These are phyloP conservation scores for Vollenhovia emeryi DNA, from an alignment of 1,140 invertebrate species.

Conservation along the genomic window DNA sequence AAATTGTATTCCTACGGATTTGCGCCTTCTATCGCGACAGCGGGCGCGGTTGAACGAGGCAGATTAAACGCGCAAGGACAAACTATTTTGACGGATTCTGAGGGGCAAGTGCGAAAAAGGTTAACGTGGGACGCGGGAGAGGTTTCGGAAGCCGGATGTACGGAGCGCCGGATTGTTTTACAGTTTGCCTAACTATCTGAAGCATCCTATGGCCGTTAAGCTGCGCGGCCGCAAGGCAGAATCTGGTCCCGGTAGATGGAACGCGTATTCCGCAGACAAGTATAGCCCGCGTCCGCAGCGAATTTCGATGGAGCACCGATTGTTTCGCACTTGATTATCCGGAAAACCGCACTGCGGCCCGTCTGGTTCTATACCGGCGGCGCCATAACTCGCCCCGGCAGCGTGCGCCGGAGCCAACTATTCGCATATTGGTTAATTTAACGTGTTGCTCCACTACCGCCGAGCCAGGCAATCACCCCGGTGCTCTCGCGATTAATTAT, in stretches of 20 bases:
- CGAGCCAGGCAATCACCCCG: conserved; percentile 12
- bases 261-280: conserved; percentile 63
- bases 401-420: conserved; percentile 60
- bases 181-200: conserved; percentile 74
- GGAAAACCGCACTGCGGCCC: conserved; percentile 74
- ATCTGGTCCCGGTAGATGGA: conserved; percentile 23
- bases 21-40: background rate
- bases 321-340: conserved; percentile 78
- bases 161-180: conserved; percentile 68
- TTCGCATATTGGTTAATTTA: conserved; percentile 73
- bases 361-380: conserved; percentile 61
- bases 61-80: conserved; percentile 60
- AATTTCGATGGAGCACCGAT: conserved; percentile 76
- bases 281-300: conserved; percentile 62
- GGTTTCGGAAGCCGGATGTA: conserved; percentile 38
- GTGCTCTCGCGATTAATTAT: conserved; percentile 55
- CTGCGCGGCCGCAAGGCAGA: conserved; percentile 28
- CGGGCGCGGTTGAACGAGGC: background rate
- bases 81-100: conserved; percentile 62
- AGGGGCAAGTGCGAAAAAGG: conserved; percentile 66
- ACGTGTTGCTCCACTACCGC: conserved; percentile 64
- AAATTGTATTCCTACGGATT: conserved; percentile 28
- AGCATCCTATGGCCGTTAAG: conserved; percentile 60
- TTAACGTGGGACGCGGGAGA: conserved; percentile 38
- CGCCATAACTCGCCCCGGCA: conserved; percentile 66